Base-by-base conservation (phyloP, 2,888 invertebrate genomes). In the Drosophila recens region DNA sequence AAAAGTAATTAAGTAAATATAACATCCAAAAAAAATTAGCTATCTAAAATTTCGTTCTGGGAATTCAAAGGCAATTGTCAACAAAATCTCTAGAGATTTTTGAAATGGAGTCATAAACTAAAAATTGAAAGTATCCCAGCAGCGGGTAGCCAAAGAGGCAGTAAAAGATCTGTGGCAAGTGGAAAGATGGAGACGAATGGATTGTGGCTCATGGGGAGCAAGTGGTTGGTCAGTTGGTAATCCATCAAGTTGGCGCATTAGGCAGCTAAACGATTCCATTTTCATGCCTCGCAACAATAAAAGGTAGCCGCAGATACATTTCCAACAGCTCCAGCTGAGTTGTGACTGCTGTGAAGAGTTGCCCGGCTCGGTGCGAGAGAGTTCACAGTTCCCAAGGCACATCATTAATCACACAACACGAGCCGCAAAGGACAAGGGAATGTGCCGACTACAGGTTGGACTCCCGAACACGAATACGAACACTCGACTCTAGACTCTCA, bases 381-480 rank as follows among this genome's bases (percentile, higher is more conserved):
- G 30, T 20, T 45, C 51, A 62, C 45, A 15, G 23, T 38, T 46
- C 5, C 30, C 33, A 15, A 20, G 23, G 43, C 15, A 64, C 75
- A 86, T 90, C 91, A 92, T 92, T 91, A 92, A 92, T 92, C 92
- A 92, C 91, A 90, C 91, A 91, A 91, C 91, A 91, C 90, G 91
- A 91, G 90, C 90, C 86, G 83, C 73, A 53, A 75, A 80, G 80
- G 83, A 82, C 70, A 73, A 69, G 67, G 52, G 57, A 61, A 67
- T 66, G 75, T 33, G 17, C 42, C 27, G 70, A 46, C 67, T 63
- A 27, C 34, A 51, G 67, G 52, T 42, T 56, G 27, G 49, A 58
- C 52, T 58, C 48, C 45, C 36, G n/a, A 51, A 27, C 6, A 27
- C 27, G 27, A 27, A 6, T 1, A 27, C 27, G 23, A 23, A 23